Conservation (phyloP, 23 tunicate genomes). For the Phallusia fumigata region DNA sequence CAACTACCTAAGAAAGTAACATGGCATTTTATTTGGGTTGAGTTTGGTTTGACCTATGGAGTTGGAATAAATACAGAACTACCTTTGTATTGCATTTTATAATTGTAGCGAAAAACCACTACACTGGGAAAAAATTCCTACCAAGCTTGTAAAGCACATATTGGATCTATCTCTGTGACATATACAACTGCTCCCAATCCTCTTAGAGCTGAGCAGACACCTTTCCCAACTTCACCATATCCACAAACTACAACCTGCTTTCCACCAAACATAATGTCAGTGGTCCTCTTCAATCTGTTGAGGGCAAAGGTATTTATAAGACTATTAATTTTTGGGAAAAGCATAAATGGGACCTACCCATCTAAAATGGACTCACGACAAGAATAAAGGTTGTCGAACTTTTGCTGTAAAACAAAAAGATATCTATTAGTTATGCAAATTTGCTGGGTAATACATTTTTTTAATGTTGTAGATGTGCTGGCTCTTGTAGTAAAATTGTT, state of each 20-base stretch:
- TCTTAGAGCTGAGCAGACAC: slow-evolving; percentile 85
- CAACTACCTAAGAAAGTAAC: too few species aligned
- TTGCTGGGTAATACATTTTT: too few species aligned
- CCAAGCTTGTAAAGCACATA: slow-evolving; percentile 99
- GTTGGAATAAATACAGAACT: too few species aligned
- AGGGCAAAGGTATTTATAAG: neutral
- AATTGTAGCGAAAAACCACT: too few species aligned
- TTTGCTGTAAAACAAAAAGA: slow-evolving; percentile 59
- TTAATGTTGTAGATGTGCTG: too few species aligned
- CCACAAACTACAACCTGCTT: slow-evolving; percentile 98
- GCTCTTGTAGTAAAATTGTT: too few species aligned
- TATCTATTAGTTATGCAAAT: neutral
- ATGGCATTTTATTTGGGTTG: too few species aligned
- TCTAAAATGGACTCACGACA: slow-evolving; percentile 98
- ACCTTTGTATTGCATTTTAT: too few species aligned
- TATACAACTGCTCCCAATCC: slow-evolving; percentile 95
- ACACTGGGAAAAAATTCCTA: neutral
- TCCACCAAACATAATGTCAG: slow-evolving; percentile 99
- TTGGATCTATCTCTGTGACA: slow-evolving; percentile 98
- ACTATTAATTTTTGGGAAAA: neutral
- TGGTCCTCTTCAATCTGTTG: slow-evolving; percentile 86
- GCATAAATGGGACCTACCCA: slow-evolving; percentile 45
- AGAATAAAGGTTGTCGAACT: slow-evolving; percentile 97
- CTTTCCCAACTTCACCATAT: slow-evolving; percentile 99
- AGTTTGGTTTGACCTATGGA: too few species aligned